Conservation (phyloP, 2,888 invertebrate genomes). For the Brachyptera putata region DNA sequence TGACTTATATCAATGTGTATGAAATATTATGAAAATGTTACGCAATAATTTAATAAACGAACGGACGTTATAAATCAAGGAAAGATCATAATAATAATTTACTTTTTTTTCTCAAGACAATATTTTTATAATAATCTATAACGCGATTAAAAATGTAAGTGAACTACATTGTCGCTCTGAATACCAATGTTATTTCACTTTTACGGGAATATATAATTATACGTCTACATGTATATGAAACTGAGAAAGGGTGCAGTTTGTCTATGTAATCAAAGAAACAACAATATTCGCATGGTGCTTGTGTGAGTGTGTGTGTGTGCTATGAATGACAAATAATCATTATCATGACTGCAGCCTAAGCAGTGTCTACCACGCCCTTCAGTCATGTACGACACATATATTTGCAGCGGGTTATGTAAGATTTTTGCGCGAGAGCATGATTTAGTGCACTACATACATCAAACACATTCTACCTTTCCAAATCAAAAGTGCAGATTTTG, state of each 20-base stretch:
- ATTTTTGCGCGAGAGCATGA: neutral
- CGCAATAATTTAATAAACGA: too few species aligned
- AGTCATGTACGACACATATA: slow-evolving; percentile 5
- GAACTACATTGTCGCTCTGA: slow-evolving; percentile 3
- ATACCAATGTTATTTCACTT: neutral
- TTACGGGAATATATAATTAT: neutral
- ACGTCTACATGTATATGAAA: neutral
- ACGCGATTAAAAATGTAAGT: too few species aligned
- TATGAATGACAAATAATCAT: slow-evolving; percentile 17
- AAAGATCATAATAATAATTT: too few species aligned
- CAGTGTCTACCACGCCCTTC: slow-evolving; percentile 1
- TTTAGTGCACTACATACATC: slow-evolving; percentile 1
- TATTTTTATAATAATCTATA: too few species aligned
- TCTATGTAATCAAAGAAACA: neutral
- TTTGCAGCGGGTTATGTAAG: slow-evolving; percentile 1
- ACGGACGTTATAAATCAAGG: too few species aligned
- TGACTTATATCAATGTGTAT: too few species aligned
- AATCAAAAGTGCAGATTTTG: neutral
- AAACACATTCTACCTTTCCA: slow-evolving; percentile 1
- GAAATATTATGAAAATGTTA: too few species aligned
- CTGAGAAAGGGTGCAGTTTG: neutral
- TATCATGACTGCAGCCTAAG: neutral
- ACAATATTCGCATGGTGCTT: too few species aligned
- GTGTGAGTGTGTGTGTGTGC: neutral
- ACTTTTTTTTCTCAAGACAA: too few species aligned